A percentile compares a stretch with the other conserved stretches of the same genome.
Conservation (phyloP, 2,113 vertebrate species). For the Castor canadensis region DNA sequence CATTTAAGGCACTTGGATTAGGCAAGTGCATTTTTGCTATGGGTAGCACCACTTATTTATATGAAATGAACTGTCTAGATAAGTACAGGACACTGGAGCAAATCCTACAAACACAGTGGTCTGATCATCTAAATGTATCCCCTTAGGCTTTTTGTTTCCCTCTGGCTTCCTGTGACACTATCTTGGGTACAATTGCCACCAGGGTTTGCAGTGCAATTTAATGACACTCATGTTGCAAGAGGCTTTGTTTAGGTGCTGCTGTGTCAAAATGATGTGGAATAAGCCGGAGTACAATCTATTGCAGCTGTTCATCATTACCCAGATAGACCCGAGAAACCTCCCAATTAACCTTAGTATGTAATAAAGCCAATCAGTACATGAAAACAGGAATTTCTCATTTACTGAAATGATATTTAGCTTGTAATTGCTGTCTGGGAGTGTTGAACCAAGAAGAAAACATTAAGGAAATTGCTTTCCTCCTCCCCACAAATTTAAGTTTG, state of each 20-base stretch:
- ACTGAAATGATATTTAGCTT: slow-evolving; percentile 73
- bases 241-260: slow-evolving; percentile 16
- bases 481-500: slow-evolving; percentile 53
- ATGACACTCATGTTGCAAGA: background rate
- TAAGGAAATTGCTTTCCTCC: slow-evolving; percentile 35
- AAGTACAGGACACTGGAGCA: background rate
- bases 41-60: background rate
- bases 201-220: background rate
- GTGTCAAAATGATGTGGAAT: background rate
- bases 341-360: slow-evolving; percentile 63
- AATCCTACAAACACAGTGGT: too few relatives aligned
- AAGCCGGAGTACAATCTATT: background rate
- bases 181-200: background rate
- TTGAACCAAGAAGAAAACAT: slow-evolving; percentile 61
- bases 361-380: slow-evolving; percentile 52
- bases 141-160: background rate
- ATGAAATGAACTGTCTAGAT: background rate
- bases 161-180: background rate
- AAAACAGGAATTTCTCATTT: slow-evolving; percentile 70
- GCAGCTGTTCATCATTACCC: slow-evolving; percentile 73
- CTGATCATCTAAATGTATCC: background rate
- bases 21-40: background rate
- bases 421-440: slow-evolving; percentile 50
- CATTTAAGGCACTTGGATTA: background rate
- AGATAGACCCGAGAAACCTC: slow-evolving; percentile 46